Percentiles rank a stretch among this genome's conserved stretches.
Evolutionary conservation across 2,797 vertebrate species (phyloP).

Genomic region (Florisuga fusca): DNA sequence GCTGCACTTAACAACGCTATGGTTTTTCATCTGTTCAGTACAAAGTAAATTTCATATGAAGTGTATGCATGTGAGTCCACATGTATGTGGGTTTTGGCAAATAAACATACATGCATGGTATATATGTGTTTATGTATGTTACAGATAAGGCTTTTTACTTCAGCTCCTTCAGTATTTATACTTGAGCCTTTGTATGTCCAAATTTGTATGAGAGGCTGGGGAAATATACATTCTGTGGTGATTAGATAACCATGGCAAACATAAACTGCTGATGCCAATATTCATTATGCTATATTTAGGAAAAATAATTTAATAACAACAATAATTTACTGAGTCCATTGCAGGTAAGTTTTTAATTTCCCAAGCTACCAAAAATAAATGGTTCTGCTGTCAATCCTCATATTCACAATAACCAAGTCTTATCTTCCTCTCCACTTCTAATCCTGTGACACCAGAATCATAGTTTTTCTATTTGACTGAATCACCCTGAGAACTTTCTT

Average conservation of each 20-base stretch:
- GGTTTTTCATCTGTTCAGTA: not conserved
- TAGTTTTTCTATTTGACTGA: not conserved
- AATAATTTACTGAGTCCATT: slow-evolving; percentile 33
- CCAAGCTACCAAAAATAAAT: slow-evolving; percentile 56
- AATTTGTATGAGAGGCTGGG: not conserved
- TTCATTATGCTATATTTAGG: slow-evolving; percentile 35
- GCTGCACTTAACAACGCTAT: not conserved
- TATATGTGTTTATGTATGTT: not conserved
- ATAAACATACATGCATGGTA: not conserved
- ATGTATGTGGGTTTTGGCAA: not conserved
- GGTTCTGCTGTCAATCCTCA: slow-evolving; percentile 40
- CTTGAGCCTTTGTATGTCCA: not conserved
- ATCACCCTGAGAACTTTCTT: not conserved
- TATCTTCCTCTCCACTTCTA: slow-evolving; percentile 14
- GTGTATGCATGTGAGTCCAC: not conserved
- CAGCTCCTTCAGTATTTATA: not conserved
- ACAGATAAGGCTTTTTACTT: not conserved
- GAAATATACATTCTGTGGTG: not conserved
- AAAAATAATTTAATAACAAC: slow-evolving; percentile 43
- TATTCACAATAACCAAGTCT: slow-evolving; percentile 12
- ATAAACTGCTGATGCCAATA: slow-evolving; percentile 42
- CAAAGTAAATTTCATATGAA: not conserved
- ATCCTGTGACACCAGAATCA: not conserved
- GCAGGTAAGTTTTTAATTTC: slow-evolving; percentile 65
- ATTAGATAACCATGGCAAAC: not conserved